Evolutionary conservation across 2,888 invertebrate genomes (phyloP).

Genomic region (Oasisia sp.): DNA sequence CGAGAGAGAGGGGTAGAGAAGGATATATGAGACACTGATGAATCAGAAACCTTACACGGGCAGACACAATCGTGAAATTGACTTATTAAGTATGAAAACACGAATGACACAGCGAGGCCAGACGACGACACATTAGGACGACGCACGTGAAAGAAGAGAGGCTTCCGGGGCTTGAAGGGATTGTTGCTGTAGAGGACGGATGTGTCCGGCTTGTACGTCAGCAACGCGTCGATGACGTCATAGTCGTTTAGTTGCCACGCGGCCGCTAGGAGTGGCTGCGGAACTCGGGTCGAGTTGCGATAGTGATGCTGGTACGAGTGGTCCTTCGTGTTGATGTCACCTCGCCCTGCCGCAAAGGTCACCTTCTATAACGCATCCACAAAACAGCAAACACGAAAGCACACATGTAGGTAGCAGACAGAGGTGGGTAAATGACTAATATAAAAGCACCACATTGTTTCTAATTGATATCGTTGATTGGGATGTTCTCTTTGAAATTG

Average conservation of each 20-base stretch:
- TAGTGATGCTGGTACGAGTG: conserved; percentile 50
- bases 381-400: too few species aligned
- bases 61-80: too few species aligned
- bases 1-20: too few species aligned
- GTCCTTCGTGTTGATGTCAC: conserved; percentile 50
- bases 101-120: too few species aligned
- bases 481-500: too few species aligned
- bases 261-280: conserved; percentile 54
- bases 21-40: too few species aligned
- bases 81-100: too few species aligned
- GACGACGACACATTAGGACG: neutral
- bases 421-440: too few species aligned
- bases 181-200: conserved; percentile 47
- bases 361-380: neutral
- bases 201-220: conserved; percentile 52
- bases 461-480: too few species aligned
- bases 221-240: conserved; percentile 51
- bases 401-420: too few species aligned
- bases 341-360: conserved; percentile 8
- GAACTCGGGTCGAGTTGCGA: conserved; percentile 45
- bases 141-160: conserved; percentile 55
- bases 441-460: too few species aligned
- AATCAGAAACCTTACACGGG: too few species aligned
- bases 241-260: conserved; percentile 55
- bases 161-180: conserved; percentile 43